Percentiles rank a stretch among this genome's conserved stretches.
Evolutionary conservation across 1,140 invertebrate genomes (phyloP).

Genomic region (Pentalonia nigronervosa): DNA sequence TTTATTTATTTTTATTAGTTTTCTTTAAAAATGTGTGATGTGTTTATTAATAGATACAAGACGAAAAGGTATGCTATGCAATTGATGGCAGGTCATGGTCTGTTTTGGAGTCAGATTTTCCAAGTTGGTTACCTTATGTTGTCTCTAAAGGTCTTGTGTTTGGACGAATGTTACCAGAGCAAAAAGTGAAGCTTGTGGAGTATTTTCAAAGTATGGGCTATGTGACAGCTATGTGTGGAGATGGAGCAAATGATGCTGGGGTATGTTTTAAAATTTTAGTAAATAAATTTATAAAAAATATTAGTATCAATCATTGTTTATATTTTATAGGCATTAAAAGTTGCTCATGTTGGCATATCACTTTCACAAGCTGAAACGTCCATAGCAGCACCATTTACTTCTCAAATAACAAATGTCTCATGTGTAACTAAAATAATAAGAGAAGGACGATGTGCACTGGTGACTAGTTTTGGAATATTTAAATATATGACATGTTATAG

Average conservation of each 20-base stretch:
- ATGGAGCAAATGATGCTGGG: conserved; percentile 92
- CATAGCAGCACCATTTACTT: conserved; percentile 95
- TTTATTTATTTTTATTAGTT: neutral
- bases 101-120: conserved; percentile 72
- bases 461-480: conserved; percentile 94
- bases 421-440: conserved; percentile 82
- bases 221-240: conserved; percentile 89
- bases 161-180: conserved; percentile 93
- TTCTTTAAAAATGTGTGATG: neutral
- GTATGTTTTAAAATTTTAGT: conserved; percentile 51
- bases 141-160: conserved; percentile 83
- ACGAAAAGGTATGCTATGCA: conserved; percentile 67
- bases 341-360: conserved; percentile 92
- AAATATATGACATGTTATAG: conserved; percentile 97
- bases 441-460: conserved; percentile 89
- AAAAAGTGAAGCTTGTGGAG: conserved; percentile 91
- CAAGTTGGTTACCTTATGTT: conserved; percentile 72
- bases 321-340: conserved; percentile 75
- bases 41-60: neutral
- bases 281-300: neutral
- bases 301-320: neutral
- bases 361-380: conserved; percentile 92
- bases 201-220: conserved; percentile 82
- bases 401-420: conserved; percentile 83
- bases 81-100: conserved; percentile 78